phyloP scores from a whole-genome alignment of 2,888 invertebrate genomes.

The Scaptomyza flava region DNA sequence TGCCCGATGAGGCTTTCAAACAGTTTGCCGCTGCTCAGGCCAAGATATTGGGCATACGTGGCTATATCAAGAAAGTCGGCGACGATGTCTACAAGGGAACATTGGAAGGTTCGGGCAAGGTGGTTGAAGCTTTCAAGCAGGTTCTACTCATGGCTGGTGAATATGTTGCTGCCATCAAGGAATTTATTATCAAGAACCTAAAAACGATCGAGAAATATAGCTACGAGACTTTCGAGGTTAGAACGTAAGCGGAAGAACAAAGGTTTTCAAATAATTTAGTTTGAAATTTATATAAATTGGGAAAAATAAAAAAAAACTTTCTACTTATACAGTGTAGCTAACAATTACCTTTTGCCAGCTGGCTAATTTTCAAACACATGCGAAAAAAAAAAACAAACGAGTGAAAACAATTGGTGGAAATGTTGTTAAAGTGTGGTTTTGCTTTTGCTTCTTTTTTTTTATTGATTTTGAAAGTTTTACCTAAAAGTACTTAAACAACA shows the following conservation, averaged over 20 bases:
- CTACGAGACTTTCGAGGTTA: conserved; percentile 3
- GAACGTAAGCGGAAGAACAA: not conserved
- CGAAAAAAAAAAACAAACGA: conserved; percentile 4
- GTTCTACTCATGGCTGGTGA: not conserved
- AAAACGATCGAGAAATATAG: not conserved
- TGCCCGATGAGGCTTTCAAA: not conserved
- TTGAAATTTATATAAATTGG: too few relatives aligned
- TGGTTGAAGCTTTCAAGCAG: conserved; percentile 4
- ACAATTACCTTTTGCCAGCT: not conserved
- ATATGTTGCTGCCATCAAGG: conserved; percentile 5
- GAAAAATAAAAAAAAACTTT: not conserved
- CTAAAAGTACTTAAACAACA: conserved; percentile 14
- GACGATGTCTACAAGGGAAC: conserved; percentile 4
- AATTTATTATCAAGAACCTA: conserved; percentile 2
- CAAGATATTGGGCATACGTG: not conserved
- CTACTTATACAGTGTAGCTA: conserved; percentile 8
- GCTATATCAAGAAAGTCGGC: not conserved
- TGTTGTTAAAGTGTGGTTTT: conserved; percentile 1
- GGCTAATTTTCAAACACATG: conserved; percentile 12
- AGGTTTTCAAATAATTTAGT: too few relatives aligned
- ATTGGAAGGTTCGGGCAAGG: conserved; percentile 2
- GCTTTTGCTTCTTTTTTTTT: not conserved
- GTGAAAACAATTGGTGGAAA: conserved; percentile 10
- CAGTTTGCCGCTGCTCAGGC: conserved; percentile 5
- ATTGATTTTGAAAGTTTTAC: conserved; percentile 39